A percentile compares a stretch with the other conserved stretches of the same genome.
These are phyloP conservation scores for Prostheceraeus crozeri DNA, from an alignment of 2,888 invertebrate genomes.

Conservation along the genomic window DNA sequence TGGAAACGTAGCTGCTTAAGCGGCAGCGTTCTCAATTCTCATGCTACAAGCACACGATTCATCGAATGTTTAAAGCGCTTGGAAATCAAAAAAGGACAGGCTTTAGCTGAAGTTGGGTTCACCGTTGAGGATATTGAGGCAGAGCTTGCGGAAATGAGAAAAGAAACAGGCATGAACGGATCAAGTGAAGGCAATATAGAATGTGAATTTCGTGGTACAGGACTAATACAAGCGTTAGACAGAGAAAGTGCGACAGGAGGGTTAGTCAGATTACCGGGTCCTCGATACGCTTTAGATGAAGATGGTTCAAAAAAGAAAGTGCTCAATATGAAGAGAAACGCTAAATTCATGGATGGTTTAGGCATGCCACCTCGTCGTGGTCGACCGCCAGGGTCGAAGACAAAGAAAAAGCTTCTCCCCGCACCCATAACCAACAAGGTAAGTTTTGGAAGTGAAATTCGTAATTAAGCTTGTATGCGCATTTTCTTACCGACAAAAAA, in stretches of 20 bases:
- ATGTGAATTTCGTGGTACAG: neutral
- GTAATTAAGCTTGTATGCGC: too few species aligned
- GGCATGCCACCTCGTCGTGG: too few species aligned
- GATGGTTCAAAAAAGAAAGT: conserved; percentile 28
- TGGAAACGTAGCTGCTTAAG: conserved; percentile 61
- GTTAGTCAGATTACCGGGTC: neutral
- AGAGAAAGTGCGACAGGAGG: conserved; percentile 28
- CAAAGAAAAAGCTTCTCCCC: too few species aligned
- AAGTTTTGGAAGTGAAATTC: too few species aligned
- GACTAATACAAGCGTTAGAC: conserved; percentile 20
- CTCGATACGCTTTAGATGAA: conserved; percentile 32
- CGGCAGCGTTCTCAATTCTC: conserved; percentile 34
- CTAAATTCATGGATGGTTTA: neutral
- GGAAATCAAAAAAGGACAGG: neutral
- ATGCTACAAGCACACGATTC: conserved; percentile 30
- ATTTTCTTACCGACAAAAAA: too few species aligned
- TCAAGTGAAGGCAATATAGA: neutral
- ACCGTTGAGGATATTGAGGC: conserved; percentile 24
- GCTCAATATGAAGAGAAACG: neutral
- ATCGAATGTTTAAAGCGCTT: conserved; percentile 1
- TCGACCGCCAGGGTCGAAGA: too few species aligned
- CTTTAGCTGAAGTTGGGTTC: neutral
- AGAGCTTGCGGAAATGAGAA: neutral
- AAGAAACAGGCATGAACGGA: neutral
- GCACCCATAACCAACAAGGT: too few species aligned